Conservation (phyloP, 2,888 invertebrate species). For the Pristionchus fissidentatus region DNA sequence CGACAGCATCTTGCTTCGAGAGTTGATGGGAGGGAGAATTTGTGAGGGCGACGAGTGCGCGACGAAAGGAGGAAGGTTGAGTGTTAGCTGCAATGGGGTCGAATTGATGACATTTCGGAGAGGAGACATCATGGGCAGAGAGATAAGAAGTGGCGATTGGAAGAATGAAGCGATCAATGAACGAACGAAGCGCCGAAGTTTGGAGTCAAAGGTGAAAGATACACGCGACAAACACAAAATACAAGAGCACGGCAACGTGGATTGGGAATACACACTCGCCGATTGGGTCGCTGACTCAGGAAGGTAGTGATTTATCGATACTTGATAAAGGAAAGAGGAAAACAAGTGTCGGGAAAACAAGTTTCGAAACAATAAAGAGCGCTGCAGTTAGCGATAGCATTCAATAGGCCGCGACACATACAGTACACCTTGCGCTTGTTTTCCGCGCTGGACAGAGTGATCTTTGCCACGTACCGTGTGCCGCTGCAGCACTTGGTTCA, state of each 20-base stretch:
- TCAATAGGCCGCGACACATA: neutral
- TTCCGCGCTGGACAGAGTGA: neutral
- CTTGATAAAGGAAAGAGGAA: neutral
- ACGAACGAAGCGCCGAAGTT: neutral
- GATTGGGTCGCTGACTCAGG: no score
- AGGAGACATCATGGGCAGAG: neutral
- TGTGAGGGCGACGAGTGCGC: no score
- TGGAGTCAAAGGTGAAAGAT: neutral
- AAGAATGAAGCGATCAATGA: conserved; percentile 1
- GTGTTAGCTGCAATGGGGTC: conserved; percentile 13
- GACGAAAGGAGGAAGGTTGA: conserved; percentile 21
- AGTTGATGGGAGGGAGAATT: conserved; percentile 33
- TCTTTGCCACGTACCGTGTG: neutral
- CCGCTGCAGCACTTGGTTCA: neutral
- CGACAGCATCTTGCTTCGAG: conserved; percentile 9
- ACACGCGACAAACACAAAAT: neutral
- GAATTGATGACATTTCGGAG: conserved; percentile 11
- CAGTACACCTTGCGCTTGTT: neutral
- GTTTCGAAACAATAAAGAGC: neutral
- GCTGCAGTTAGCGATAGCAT: neutral
- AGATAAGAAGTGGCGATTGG: conserved; percentile 22
- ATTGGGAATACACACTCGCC: no score
- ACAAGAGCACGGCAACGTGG: neutral
- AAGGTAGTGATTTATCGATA: neutral
- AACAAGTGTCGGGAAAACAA: no score